Conservation (phyloP, 2,113 vertebrate genomes). For the Scartelaos histophorus region DNA sequence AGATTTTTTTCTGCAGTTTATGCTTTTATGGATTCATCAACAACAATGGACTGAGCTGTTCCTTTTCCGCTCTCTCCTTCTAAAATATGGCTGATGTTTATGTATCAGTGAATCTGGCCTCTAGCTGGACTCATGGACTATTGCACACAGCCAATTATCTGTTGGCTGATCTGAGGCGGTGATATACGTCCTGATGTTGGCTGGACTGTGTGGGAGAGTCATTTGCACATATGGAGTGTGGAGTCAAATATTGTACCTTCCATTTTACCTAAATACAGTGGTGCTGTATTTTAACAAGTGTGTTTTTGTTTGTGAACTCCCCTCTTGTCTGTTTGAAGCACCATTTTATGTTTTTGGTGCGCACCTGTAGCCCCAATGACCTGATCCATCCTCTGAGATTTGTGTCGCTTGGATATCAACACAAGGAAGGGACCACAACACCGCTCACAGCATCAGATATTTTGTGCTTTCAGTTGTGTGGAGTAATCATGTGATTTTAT, state of each 20-base stretch:
- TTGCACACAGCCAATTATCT: constrained; percentile 38
- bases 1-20: background rate
- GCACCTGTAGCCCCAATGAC: constrained; percentile 11
- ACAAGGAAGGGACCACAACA: constrained; percentile 39
- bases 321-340: constrained; percentile 1
- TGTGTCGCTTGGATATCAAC: constrained; percentile 60
- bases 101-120: constrained; percentile 41
- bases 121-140: constrained; percentile 27
- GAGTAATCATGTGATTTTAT: constrained; percentile 22
- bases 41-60: background rate
- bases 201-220: constrained; percentile 54
- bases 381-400: constrained; percentile 38
- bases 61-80: background rate
- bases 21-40: constrained; percentile 6
- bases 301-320: constrained; percentile 3
- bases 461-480: constrained; percentile 21
- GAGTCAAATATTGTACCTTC: constrained; percentile 35
- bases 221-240: constrained; percentile 35
- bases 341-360: constrained; percentile 11
- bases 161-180: constrained; percentile 49
- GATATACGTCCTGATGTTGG: constrained; percentile 18
- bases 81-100: constrained; percentile 41
- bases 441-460: constrained; percentile 32
- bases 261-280: constrained; percentile 33
- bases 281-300: constrained; percentile 1